Conservation (phyloP, 1,140 invertebrate species). For the Tetranychus urticae region DNA sequence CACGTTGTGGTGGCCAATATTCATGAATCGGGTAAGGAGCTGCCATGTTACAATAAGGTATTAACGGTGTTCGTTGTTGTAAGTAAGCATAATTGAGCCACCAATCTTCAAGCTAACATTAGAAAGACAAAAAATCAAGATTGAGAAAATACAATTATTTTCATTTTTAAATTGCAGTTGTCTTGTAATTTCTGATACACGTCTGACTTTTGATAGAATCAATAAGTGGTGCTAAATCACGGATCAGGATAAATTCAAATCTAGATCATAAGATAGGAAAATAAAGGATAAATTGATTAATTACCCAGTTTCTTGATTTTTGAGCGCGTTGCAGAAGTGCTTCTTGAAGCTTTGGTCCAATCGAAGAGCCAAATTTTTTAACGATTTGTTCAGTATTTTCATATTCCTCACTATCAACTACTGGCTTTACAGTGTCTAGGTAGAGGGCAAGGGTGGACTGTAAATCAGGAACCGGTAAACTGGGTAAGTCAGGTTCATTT, state of each 20-base stretch:
- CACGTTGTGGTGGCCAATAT: conserved; percentile 15
- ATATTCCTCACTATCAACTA: conserved; percentile 19
- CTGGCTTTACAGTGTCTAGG: conserved; percentile 20
- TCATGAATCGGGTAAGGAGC: conserved; percentile 18
- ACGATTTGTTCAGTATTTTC: conserved; percentile 18
- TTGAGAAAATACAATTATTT: too few species aligned
- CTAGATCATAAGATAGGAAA: too few species aligned
- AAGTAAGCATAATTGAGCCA: conserved; percentile 23
- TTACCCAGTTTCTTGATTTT: conserved; percentile 1
- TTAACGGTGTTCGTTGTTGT: conserved; percentile 16
- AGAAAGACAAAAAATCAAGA: not conserved
- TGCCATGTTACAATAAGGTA: conserved; percentile 20
- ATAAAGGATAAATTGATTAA: not conserved
- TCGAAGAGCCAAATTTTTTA: conserved; percentile 19
- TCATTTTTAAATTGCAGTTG: too few species aligned
- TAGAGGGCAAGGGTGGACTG: conserved; percentile 21
- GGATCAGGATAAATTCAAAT: too few species aligned
- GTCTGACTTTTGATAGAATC: too few species aligned
- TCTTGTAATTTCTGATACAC: too few species aligned
- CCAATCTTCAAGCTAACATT: conserved; percentile 19
- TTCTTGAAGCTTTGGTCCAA: conserved; percentile 19
- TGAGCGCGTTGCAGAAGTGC: not conserved
- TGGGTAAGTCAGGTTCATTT: conserved; percentile 12
- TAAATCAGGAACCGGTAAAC: conserved; percentile 14
- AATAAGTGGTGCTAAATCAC: too few species aligned